Conservation (phyloP, 1,140 invertebrate species). For the Mylabris phalerata region DNA sequence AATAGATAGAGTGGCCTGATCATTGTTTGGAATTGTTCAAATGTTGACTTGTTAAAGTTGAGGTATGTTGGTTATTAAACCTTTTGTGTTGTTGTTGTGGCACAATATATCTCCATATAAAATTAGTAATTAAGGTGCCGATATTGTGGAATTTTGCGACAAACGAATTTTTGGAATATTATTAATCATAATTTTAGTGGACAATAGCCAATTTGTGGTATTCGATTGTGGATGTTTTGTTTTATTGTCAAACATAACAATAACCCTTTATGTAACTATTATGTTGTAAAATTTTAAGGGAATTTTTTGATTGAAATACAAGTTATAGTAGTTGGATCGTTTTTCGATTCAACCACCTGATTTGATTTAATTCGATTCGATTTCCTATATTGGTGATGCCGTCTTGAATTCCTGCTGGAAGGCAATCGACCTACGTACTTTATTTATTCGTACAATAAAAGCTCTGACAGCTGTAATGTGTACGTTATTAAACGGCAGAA, state of each 20-base stretch:
- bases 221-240: slow-evolving; percentile 19
- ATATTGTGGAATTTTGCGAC: slow-evolving; percentile 22
- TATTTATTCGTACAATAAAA: slow-evolving; percentile 19
- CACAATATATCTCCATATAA: slow-evolving; percentile 7
- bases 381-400: no score
- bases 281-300: no score
- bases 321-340: no score
- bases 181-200: slow-evolving; percentile 21
- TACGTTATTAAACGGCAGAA: slow-evolving; percentile 24
- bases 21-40: no score
- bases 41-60: not conserved
- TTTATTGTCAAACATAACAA: not conserved
- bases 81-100: slow-evolving; percentile 25
- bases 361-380: no score
- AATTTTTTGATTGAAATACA: no score
- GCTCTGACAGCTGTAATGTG: slow-evolving; percentile 24
- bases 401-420: not conserved
- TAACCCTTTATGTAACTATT: no score
- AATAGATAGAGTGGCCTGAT: no score
- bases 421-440: not conserved
- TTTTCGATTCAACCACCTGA: no score
- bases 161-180: slow-evolving; percentile 33
- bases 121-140: slow-evolving; percentile 37
- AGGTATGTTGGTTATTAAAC: slow-evolving; percentile 39
- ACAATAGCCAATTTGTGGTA: slow-evolving; percentile 30